A percentile compares a stretch with the other conserved stretches of the same genome.
phyloP scores from a whole-genome alignment of 64 coral and sea anemone species.

The Acropora tenuis region DNA sequence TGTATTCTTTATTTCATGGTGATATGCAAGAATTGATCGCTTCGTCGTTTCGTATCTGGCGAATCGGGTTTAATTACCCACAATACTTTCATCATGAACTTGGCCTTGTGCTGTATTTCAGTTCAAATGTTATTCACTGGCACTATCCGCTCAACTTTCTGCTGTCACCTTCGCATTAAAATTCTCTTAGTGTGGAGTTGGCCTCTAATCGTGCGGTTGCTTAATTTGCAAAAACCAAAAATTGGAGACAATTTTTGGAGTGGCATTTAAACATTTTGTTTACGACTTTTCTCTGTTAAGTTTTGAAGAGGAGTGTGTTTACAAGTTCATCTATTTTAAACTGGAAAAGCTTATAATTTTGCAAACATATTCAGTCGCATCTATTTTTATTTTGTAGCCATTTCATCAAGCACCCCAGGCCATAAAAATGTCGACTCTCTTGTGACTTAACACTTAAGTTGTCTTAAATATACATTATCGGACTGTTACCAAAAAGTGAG shows the following conservation, averaged over 20 bases:
- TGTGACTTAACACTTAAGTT: not conserved
- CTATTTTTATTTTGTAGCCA: not conserved
- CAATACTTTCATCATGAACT: conserved; percentile 19
- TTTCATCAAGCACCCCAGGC: not conserved
- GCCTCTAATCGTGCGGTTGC: not conserved
- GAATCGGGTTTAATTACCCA: conserved; percentile 32
- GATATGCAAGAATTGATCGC: not conserved
- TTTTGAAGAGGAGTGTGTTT: not conserved
- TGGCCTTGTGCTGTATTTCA: conserved; percentile 21
- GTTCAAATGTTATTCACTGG: not conserved
- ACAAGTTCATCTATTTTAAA: not conserved
- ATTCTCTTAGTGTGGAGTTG: not conserved
- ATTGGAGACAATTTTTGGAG: not conserved
- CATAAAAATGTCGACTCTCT: not conserved
- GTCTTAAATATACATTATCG: too few relatives aligned
- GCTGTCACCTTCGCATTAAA: not conserved
- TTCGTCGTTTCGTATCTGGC: conserved; percentile 3
- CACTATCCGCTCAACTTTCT: not conserved
- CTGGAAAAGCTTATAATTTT: not conserved
- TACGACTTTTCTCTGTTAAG: not conserved
- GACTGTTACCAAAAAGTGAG: too few relatives aligned
- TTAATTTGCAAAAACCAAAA: not conserved
- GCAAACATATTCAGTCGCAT: not conserved
- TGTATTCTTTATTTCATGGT: not conserved
- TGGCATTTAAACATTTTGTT: not conserved